Percentiles rank a stretch among this genome's conserved stretches.
Evolutionary conservation across 2,888 invertebrate genomes (phyloP).

Genomic region (Lithodes maja): DNA sequence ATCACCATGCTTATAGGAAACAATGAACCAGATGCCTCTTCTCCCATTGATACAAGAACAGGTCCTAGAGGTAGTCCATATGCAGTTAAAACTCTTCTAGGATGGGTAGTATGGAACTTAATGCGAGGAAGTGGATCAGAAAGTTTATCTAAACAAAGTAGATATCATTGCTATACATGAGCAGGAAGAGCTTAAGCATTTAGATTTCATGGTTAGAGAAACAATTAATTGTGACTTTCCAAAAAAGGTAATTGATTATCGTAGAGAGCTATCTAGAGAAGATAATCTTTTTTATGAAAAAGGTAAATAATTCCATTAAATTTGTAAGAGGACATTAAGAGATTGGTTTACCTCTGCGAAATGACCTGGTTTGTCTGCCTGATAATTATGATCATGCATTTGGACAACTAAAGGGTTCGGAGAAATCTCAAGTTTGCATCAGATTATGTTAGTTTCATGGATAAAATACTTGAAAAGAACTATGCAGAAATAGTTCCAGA

Average conservation of each 20-base stretch:
- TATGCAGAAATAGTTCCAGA: background rate
- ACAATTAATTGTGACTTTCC: background rate
- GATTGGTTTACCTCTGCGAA: background rate
- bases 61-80: conserved; percentile 18
- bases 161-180: background rate
- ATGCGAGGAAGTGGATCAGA: background rate
- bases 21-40: background rate
- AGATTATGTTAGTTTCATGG: background rate
- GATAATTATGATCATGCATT: background rate
- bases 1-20: conserved; percentile 4
- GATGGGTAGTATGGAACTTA: conserved; percentile 8
- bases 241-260: background rate
- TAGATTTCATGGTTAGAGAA: background rate
- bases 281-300: background rate
- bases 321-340: background rate
- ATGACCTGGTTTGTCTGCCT: background rate
- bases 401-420: background rate
- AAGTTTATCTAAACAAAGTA: background rate
- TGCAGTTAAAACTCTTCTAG: conserved; percentile 2
- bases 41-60: background rate
- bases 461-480: background rate
- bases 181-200: background rate
- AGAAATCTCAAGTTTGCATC: background rate
- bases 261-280: background rate
- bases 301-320: background rate